phyloP scores from a whole-genome alignment of 2,797 vertebrate species.

The Knipowitschia caucasica region DNA sequence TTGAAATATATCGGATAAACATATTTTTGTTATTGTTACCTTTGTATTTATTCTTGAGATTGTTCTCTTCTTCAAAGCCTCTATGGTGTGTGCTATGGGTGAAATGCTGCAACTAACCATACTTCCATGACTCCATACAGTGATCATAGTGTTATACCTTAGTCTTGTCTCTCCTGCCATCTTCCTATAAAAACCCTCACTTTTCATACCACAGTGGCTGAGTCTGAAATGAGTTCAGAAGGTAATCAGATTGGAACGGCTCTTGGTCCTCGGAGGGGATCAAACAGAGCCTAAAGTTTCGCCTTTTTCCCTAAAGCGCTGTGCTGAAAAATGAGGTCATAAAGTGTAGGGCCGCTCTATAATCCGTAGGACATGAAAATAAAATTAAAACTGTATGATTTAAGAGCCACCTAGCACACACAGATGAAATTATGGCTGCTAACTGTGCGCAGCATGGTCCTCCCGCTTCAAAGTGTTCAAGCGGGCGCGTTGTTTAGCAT shows the following conservation, averaged over 20 bases:
- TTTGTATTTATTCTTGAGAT: too few relatives aligned
- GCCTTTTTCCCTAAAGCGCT: slow-evolving; percentile 11
- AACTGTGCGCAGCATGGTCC: slow-evolving; percentile 45
- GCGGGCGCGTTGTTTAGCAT: slow-evolving; percentile 35
- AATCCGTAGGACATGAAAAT: slow-evolving; percentile 47
- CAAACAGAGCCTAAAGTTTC: slow-evolving; percentile 40
- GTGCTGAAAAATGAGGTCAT: slow-evolving; percentile 20
- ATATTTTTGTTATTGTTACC: background rate
- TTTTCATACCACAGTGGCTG: slow-evolving; percentile 30
- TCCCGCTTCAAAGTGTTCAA: slow-evolving; percentile 33
- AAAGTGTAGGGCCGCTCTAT: slow-evolving; percentile 29
- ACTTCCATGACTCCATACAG: background rate
- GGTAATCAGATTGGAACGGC: slow-evolving; percentile 58
- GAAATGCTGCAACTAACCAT: background rate
- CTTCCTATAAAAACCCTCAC: background rate
- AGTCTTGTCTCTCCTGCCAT: slow-evolving; percentile 9
- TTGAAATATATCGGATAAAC: background rate
- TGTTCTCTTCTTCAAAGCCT: too few relatives aligned
- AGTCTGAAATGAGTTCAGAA: slow-evolving; percentile 62
- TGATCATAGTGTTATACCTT: background rate
- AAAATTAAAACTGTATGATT: slow-evolving; percentile 37
- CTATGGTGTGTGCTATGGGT: too few relatives aligned
- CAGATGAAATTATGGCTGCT: slow-evolving; percentile 47
- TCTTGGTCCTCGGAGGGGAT: slow-evolving; percentile 45
- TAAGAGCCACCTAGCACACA: slow-evolving; percentile 31